These are phyloP conservation scores for Sciurus niger DNA, from an alignment of 2,113 vertebrate genomes.

Conservation along the genomic window DNA sequence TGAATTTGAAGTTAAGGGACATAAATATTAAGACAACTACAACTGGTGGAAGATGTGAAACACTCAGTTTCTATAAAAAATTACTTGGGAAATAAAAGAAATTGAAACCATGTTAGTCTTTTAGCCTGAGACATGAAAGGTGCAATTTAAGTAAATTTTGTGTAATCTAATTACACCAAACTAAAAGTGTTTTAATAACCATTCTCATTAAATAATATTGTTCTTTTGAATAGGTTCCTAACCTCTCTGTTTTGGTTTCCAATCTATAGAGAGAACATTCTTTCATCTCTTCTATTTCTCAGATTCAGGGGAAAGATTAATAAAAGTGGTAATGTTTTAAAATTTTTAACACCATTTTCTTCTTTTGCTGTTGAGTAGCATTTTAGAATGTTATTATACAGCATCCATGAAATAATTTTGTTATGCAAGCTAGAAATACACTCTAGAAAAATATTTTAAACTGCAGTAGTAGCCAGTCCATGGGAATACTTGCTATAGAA, in stretches of 20 bases:
- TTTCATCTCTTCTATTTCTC: background rate
- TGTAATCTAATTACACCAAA: background rate
- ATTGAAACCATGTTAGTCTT: background rate
- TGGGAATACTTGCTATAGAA: background rate
- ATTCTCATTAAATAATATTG: background rate
- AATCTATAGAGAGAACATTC: background rate
- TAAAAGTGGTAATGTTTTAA: background rate
- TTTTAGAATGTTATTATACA: background rate
- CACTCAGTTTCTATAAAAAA: background rate
- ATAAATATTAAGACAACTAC: background rate
- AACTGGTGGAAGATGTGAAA: background rate
- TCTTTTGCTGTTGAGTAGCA: background rate
- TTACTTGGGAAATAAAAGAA: background rate
- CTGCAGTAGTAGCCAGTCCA: background rate
- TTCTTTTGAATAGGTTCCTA: background rate
- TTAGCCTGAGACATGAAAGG: background rate
- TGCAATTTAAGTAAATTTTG: conserved; percentile 12
- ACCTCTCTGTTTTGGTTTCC: background rate
- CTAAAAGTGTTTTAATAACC: background rate
- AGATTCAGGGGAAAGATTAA: background rate
- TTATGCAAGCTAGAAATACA: background rate
- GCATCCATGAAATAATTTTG: background rate
- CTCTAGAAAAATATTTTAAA: background rate
- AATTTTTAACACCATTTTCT: background rate
- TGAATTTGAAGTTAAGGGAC: background rate